Base-by-base conservation (phyloP, 2,113 vertebrate species). In the Myanophis thanlyinensis region DNA sequence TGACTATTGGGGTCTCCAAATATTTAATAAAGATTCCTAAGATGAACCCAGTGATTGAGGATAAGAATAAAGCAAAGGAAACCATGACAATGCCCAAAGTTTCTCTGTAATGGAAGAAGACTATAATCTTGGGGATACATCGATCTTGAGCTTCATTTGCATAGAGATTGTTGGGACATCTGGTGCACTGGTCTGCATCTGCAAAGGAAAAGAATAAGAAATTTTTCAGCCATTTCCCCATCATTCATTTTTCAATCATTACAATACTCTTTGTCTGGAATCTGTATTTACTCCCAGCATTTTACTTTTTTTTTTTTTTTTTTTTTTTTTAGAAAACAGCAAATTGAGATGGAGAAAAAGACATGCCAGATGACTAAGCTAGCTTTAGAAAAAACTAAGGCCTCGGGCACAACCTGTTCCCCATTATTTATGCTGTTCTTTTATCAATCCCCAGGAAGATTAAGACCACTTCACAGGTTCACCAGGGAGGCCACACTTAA, bases 121-220 rank as follows among this genome's bases (percentile, higher is more conserved):
- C 67, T 20, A 6, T 20, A 22, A 8, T 40, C 35, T 80, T 40
- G 22, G 67, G 35, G 67, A 80, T 80, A 22, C 67, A 80, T 80
- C 1, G 15, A 40, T 80, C 67, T 40, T 80, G 67, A 40, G 20
- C 67, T 80, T 80, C 18, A 0, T 80, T 80, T 40, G 67, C 35
- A 2, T 80, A 5, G 2, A 7, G 67, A 22, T 22, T 0, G 1
- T 9, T 40, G 0, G 67, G 35, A 0, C 67, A 80, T 80, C 2
- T 22, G 35, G 40, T 80, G 67, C 67, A 80, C 18, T 80, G 15
- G 0, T 80, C 67, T 40, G 35, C 15, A 80, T 80, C 67, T 80
- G 35, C 67, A 40, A 40, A 40, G 18, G 15, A 80, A 0, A 80
- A 30, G 27, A 30, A 25, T 27, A 59, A 59, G 25, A 59, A 59